Base-by-base conservation (phyloP, 2,888 invertebrate species). In the Pedicia rivosa region DNA sequence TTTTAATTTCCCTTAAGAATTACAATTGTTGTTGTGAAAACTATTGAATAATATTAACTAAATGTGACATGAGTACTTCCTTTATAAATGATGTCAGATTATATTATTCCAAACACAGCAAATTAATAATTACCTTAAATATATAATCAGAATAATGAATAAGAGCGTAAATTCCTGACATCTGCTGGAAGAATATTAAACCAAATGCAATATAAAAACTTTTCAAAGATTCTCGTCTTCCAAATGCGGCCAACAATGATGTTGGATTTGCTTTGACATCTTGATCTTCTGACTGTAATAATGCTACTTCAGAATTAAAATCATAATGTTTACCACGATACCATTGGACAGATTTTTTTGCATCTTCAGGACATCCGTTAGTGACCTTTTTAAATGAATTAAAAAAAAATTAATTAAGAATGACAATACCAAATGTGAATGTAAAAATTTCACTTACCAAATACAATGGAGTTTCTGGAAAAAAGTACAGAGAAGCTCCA, bases 181-280 rank as follows among this genome's bases (percentile, higher is more conserved):
- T 64, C 52, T 87, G 86, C 51, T 87, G 87, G 57, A 84, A 78
- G 44, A 81, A 58, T 83, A 86, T 84, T 13, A 86, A 63, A 1
- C 74, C 70, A 46, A 74, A 72, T 42, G 72, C 72, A 39, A 80
- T 74, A 1, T 76, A 35, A 1, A 78, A 55, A 1, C 74, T 80
- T 52, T 72, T 78, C 14, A 70, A 55, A 0, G 78, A 72, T 0
- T 52, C 51, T 6, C 63, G 72, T 35, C 74, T 70, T 2, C 64
- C 64, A 10, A 80, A 67, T 1, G 73, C 68, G 2, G 62, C 51
- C 5, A 50, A 39, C 41, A 78, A 66, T 1, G 78, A 68, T 0
- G 68, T 59, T 1, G 66, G 65, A 39, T 70, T 68, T 5, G 59
- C 59, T 42, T 59, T 63, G 0, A 67, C 59, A 28, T 52, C 49